Conservation (phyloP, 2,888 invertebrate species). For the Sarcophaga variegata region DNA sequence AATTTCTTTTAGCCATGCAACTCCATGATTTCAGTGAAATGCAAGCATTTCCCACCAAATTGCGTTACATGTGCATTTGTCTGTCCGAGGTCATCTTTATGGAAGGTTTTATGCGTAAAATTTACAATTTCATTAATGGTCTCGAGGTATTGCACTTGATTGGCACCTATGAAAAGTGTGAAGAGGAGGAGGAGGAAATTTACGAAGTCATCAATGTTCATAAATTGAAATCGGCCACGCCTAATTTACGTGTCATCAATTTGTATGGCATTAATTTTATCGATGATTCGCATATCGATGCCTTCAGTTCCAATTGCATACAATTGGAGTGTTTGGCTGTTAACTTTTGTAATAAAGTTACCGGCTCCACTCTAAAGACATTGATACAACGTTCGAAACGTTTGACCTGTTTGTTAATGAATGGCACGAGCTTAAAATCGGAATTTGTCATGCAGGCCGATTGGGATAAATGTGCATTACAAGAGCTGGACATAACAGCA, state of each 20-base stretch:
- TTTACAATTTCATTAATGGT: conserved; percentile 99
- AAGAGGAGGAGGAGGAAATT: conserved; percentile 99
- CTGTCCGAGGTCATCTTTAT: conserved; percentile 99
- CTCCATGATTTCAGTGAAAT: conserved; percentile 99
- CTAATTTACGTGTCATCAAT: conserved; percentile 98
- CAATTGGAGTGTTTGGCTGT: conserved; percentile 98
- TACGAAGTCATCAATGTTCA: conserved; percentile 99
- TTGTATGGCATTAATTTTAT: conserved; percentile 99
- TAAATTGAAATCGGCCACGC: conserved; percentile 98
- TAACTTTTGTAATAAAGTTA: conserved; percentile 98
- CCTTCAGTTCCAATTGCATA: conserved; percentile 97
- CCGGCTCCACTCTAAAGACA: conserved; percentile 96
- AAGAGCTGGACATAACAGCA: conserved; percentile 98
- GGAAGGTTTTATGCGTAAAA: conserved; percentile 99
- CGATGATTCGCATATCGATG: conserved; percentile 99
- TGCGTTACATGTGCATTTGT: conserved; percentile 97
- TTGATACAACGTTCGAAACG: conserved; percentile 96
- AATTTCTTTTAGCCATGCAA: conserved; percentile 90
- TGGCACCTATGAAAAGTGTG: conserved; percentile 98
- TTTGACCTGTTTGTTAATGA: conserved; percentile 95
- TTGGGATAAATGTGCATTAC: conserved; percentile 97
- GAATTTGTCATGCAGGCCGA: conserved; percentile 97
- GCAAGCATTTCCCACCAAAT: conserved; percentile 98
- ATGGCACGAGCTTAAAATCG: conserved; percentile 97
- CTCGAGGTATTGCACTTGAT: conserved; percentile 97